Evolutionary conservation across 2,113 vertebrate species (phyloP), one percentile per base, ranked within the genome.

Genomic region (Nettapus auritus): DNA sequence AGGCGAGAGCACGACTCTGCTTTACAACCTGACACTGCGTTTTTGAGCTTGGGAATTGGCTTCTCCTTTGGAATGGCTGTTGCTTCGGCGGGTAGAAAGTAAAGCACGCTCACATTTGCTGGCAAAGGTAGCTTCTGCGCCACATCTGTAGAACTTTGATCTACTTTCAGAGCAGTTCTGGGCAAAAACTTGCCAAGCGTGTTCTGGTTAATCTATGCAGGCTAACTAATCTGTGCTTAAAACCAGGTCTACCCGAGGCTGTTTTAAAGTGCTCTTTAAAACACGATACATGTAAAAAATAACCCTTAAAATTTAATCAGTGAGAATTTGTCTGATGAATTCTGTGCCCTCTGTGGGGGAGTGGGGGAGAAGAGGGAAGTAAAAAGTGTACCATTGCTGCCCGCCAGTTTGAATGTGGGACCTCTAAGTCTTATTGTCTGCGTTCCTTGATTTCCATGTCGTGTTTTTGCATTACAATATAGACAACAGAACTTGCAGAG

Each of bases 401-500:
- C 88, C 7, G 0, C 29, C 53, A 34, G 29, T 55, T 84, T 63
- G 66, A 88, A 63, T 15, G 18, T 78, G 68, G 79, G 60, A 88
- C 69, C 53, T 80, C 75, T 82, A 23, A 34, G 52, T 76, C 90
- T 60, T 66, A 11, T 74, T 62, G 28, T 69, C 31, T 1, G 26
- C 71, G 42, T 70, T 86, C 62, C 84, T 68, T 83, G 70, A 36
- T 94, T 89, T 96, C 93, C 76, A 95, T 8, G 17, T 78, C 20
- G 36, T 71, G 75, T 75, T 97, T 98, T 89, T 97, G 96, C 70
- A 48, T 89, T 80, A 67, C 89, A 71, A 91, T 91, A 12, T 22
- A 97, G 97, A 82, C 83, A 69, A 36, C 52, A 53, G 96, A 97
- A 25, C 55, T 82, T 73, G 77, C 88, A 80, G 97, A 96, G 92